A percentile compares a stretch with the other conserved stretches of the same genome.
Evolutionary conservation across 2,888 invertebrate genomes (phyloP).

Genomic region (Polyommatus icarus): DNA sequence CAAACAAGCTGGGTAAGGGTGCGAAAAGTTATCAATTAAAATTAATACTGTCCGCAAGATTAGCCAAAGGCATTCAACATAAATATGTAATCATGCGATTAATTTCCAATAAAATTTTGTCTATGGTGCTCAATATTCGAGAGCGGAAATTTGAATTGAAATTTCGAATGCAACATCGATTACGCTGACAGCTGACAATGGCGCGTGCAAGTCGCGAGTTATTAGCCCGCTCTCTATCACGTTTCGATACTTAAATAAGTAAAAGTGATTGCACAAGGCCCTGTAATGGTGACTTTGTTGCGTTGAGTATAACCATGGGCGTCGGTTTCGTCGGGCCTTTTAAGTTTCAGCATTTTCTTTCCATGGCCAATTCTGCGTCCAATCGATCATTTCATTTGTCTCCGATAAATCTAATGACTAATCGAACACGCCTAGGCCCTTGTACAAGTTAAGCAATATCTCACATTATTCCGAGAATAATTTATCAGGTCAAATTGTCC

Average conservation of each 20-base stretch:
- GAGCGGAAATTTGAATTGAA: slow-evolving; percentile 21
- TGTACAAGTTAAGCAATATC: slow-evolving; percentile 21
- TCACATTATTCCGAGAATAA: slow-evolving; percentile 49
- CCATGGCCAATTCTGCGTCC: background rate
- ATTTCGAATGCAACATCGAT: slow-evolving; percentile 11
- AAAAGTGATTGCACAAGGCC: slow-evolving; percentile 45
- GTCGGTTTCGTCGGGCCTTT: slow-evolving; percentile 40
- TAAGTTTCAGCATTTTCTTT: background rate
- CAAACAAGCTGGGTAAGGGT: too few relatives aligned
- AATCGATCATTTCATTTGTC: slow-evolving; percentile 3
- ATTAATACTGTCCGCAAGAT: too few relatives aligned
- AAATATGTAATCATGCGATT: too few relatives aligned
- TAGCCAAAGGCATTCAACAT: too few relatives aligned
- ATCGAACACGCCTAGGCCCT: background rate
- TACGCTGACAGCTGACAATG: slow-evolving; percentile 25
- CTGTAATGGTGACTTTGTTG: slow-evolving; percentile 40
- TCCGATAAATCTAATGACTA: background rate
- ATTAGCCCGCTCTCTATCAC: slow-evolving; percentile 25
- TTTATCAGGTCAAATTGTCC: slow-evolving; percentile 16
- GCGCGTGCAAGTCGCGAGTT: slow-evolving; percentile 11
- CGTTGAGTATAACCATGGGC: slow-evolving; percentile 40
- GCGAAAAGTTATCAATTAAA: too few relatives aligned
- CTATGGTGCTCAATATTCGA: background rate
- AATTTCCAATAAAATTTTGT: background rate
- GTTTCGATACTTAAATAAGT: slow-evolving; percentile 37